phyloP scores from a whole-genome alignment of 2,113 vertebrate species.

The Ptilorrhoa leucosticta region DNA sequence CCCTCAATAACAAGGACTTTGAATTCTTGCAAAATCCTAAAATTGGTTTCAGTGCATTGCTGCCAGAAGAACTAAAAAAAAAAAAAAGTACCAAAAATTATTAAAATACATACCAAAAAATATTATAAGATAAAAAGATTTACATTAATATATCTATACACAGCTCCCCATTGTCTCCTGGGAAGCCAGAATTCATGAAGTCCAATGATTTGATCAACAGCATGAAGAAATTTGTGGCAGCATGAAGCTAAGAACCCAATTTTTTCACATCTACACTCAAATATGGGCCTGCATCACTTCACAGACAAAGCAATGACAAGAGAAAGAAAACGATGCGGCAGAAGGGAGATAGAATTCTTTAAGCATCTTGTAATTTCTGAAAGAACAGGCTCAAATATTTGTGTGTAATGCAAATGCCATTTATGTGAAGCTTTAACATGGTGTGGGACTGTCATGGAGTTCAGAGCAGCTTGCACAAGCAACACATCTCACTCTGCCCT shows the following conservation, averaged over 20 bases:
- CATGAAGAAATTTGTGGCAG: neutral
- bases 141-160: neutral
- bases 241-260: neutral
- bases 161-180: neutral
- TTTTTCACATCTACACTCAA: neutral
- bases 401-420: neutral
- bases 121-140: neutral
- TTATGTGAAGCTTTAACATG: neutral
- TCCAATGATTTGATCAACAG: neutral
- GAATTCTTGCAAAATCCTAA: neutral
- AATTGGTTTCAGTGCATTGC: neutral
- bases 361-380: neutral
- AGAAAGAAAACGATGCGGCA: neutral
- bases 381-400: neutral
- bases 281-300: neutral
- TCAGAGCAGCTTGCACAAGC: neutral
- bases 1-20: neutral
- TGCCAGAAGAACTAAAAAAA: neutral
- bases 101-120: neutral
- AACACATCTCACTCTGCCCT: neutral
- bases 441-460: neutral
- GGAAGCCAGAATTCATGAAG: neutral
- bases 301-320: neutral
- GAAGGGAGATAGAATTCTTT: neutral
- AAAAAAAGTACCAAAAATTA: neutral